Conservation (phyloP, 2,888 invertebrate species). For the Drosophila siamana region DNA sequence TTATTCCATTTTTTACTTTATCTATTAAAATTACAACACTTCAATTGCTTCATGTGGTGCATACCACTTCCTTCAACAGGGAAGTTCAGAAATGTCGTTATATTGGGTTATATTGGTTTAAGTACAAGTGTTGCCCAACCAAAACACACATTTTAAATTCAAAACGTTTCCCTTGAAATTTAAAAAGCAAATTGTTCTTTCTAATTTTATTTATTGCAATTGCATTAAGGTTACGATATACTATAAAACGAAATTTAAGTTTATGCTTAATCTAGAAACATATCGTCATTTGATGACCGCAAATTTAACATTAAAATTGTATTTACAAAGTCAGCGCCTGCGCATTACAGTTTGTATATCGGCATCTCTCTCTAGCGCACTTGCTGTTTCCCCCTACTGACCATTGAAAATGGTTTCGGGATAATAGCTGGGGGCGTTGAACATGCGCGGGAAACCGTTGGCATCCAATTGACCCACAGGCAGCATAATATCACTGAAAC, state of each 20-base stretch:
- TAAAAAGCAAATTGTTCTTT: conserved; percentile 6
- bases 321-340: conserved; percentile 62
- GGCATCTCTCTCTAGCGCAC: not conserved
- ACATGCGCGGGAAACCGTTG: conserved; percentile 84
- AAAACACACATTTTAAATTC: not conserved
- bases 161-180: not conserved
- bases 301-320: conserved; percentile 55
- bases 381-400: conserved; percentile 68
- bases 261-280: conserved; percentile 56
- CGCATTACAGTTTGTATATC: conserved; percentile 30
- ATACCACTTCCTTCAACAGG: not conserved
- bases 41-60: too few relatives aligned
- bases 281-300: conserved; percentile 69
- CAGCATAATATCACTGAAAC: conserved; percentile 83
- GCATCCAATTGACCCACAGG: conserved; percentile 85
- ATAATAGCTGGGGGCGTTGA: conserved; percentile 85
- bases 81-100: not conserved
- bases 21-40: not conserved
- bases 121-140: conserved; percentile 18
- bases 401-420: conserved; percentile 85
- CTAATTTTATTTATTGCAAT: conserved; percentile 50
- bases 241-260: conserved; percentile 54
- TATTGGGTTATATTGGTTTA: too few relatives aligned
- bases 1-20: too few relatives aligned
- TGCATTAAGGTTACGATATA: conserved; percentile 59